These are phyloP conservation scores for Agriotes lineatus DNA, from an alignment of 2,888 invertebrate genomes.

Conservation along the genomic window DNA sequence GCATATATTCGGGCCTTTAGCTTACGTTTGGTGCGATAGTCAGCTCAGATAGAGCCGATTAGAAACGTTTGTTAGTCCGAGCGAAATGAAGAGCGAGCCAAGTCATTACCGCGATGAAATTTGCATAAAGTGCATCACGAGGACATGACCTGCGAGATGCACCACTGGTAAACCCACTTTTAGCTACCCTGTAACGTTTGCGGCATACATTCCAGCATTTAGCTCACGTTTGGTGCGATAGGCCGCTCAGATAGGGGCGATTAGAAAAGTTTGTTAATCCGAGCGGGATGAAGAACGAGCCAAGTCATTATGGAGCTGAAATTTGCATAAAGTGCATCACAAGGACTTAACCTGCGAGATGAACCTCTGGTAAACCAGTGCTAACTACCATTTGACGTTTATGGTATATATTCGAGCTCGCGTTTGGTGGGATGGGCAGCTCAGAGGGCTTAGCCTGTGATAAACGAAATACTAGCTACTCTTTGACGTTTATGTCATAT, in stretches of 20 bases:
- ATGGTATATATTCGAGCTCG: constrained; percentile 19
- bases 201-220: constrained; percentile 10
- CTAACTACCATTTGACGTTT: constrained; percentile 28
- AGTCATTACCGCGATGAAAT: neutral
- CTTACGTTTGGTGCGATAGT: constrained; percentile 8
- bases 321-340: constrained; percentile 23
- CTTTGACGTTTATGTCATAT: no score
- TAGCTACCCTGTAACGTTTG: constrained; percentile 28
- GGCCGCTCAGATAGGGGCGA: neutral
- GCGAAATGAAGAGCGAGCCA: neutral
- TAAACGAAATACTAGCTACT: no score
- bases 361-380: no score
- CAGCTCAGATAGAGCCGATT: neutral
- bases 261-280: constrained; percentile 11
- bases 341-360: constrained; percentile 11
- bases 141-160: no score
- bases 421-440: neutral
- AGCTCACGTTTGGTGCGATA: constrained; percentile 9
- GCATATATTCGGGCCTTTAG: constrained; percentile 14
- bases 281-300: neutral
- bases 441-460: no score
- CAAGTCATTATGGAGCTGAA: neutral
- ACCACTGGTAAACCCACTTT: no score
- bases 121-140: constrained; percentile 25
- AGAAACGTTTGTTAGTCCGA: constrained; percentile 8